phyloP scores from a whole-genome alignment of 37 sponge, comb jelly and placozoan species.

The Lycopodina hypogea region DNA sequence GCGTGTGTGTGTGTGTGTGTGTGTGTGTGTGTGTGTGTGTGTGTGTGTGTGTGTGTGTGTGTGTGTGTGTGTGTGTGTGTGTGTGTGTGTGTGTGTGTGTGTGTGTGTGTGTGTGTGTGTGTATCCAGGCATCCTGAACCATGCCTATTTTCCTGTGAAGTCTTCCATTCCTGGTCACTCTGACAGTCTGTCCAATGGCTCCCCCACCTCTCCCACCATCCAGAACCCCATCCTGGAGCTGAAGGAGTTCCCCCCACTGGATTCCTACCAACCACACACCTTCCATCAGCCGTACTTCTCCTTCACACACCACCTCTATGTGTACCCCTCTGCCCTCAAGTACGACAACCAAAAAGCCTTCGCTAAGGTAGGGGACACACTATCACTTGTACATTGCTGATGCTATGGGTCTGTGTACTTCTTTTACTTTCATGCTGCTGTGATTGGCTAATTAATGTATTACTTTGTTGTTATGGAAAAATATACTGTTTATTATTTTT shows the following conservation, averaged over 20 bases:
- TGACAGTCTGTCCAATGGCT: background rate
- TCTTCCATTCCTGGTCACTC: background rate
- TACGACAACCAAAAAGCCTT: constrained; percentile 75
- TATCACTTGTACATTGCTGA: background rate
- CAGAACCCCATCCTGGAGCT: constrained; percentile 59
- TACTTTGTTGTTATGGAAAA: too few species aligned
- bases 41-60: too few species aligned
- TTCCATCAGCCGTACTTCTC: constrained; percentile 58
- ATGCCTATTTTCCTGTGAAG: constrained; percentile 57
- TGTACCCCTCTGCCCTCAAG: constrained; percentile 81
- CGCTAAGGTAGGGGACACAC: constrained; percentile 32
- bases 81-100: too few species aligned
- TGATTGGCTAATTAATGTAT: too few species aligned
- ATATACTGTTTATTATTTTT: too few species aligned
- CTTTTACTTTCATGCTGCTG: too few species aligned
- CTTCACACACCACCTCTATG: constrained; percentile 75
- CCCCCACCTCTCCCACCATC: constrained; percentile 7
- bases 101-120: too few species aligned
- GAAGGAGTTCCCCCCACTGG: constrained; percentile 77
- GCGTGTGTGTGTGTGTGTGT: too few species aligned
- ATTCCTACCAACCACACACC: constrained; percentile 65
- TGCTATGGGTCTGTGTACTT: background rate
- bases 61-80: too few species aligned
- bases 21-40: too few species aligned
- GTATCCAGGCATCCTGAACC: constrained; percentile 30